Evolutionary conservation across 2,888 invertebrate species (phyloP), one percentile per base, ranked within the genome.

Genomic region (Hydropsyche betteni): DNA sequence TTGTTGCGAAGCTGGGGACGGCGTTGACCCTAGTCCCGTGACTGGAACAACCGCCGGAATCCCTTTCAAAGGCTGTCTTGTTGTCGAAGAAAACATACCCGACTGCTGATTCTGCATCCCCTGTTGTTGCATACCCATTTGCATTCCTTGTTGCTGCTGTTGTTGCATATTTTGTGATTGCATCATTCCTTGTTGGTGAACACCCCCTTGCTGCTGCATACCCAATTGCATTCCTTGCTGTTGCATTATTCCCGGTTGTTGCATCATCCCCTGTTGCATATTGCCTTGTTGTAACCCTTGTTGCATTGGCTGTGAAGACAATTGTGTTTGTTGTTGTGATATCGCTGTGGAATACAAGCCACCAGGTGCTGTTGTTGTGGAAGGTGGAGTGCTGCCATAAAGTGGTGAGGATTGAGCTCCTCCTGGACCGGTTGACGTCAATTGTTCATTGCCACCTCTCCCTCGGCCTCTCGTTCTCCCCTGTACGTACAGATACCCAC

Each of bases 401-500:
- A 81, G 82, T 77, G 80, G 76, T 78, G 71, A 80, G 79, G 76
- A 77, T 75, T 80, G 76, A 53, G 77, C 79, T 71, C 80, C 81
- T 75, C 80, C 80, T 75, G 80, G 80, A 80, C 79, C 72, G n/a
- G 71, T 74, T 61, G 74, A 79, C 69, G 74, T 55, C 53, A 79
- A 71, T 74, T 81, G 81, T 72, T 81, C 81, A 80, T 81, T 81
- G 71, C 81, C 81, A 77, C 79, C 80, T 75, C 78, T 77, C 77
- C 85, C 84, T 80, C 87, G 87, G 33, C 87, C 87, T 87, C 87
- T 87, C 88, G 83, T 85, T 84, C 87, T 88, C 87, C 85, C 87
- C 87, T 87, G 84, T 80, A 81, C 72, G 58, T 38, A 74, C 53
- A 74, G 53, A 68, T 51, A 68, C 68, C 53, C 76, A 74, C 75